phyloP scores from a whole-genome alignment of 2,888 invertebrate species.

The Galerucella pusilla region DNA sequence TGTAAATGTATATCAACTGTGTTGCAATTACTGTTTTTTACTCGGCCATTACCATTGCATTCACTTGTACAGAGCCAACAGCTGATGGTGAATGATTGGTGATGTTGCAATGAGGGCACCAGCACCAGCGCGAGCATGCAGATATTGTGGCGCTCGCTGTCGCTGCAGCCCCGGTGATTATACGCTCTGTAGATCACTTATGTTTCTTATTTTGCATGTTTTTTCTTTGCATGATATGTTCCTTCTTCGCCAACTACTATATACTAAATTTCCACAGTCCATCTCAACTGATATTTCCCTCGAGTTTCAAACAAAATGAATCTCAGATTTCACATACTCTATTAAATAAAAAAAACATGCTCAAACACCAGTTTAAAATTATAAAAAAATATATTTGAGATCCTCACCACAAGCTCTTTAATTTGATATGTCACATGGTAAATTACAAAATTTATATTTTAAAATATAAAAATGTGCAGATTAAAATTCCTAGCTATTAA shows the following conservation, averaged over 20 bases:
- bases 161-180: constrained; percentile 50
- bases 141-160: constrained; percentile 58
- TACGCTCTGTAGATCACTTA: constrained; percentile 41
- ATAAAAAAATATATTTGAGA: too few species aligned
- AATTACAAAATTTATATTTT: too few species aligned
- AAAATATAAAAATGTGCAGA: too few species aligned
- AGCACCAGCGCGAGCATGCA: constrained; percentile 64
- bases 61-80: constrained; percentile 61
- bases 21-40: constrained; percentile 49
- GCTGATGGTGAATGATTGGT: constrained; percentile 53
- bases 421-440: too few species aligned
- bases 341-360: too few species aligned
- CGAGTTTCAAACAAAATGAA: background rate
- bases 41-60: constrained; percentile 57
- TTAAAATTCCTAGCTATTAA: too few species aligned
- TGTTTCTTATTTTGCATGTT: constrained; percentile 27
- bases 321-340: background rate
- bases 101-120: constrained; percentile 64
- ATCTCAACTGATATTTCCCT: constrained; percentile 30
- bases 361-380: too few species aligned
- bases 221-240: constrained; percentile 28
- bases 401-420: too few species aligned
- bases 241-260: background rate
- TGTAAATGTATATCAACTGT: constrained; percentile 48
- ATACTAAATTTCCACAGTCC: constrained; percentile 21